Base-by-base conservation (phyloP, 2,797 vertebrate species). In the Distichodus sexfasciatus region DNA sequence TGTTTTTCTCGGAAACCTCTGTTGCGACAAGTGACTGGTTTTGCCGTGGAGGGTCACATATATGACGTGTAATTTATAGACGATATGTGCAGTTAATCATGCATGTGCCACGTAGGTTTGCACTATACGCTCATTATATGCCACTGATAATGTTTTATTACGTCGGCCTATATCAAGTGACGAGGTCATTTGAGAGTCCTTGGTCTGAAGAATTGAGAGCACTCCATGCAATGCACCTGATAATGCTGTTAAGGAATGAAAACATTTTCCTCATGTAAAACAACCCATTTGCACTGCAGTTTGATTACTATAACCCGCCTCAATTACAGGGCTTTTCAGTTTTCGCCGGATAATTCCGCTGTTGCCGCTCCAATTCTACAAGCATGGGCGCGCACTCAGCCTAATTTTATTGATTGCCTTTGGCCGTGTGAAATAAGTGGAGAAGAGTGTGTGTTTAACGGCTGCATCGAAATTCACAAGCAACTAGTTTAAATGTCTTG, bases 341-440 rank as follows among this genome's bases (percentile, higher is more conserved):
- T 41, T 29, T 33, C 31, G 55, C 46, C 7, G 40, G 59, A 54
- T 54, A 36, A 55, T 54, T 55, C 33, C 63, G 59, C 14, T 12
- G 38, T 28, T 14, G 40, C 33, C 1, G 41, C 17, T 60, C 12
- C 4, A 21, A 26, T 57, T 15, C 26, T 48, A 11, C 43, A 24
- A 38, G 23, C 57, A 38, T 33, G 36, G 51, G 26, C 14, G 28
- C 24, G 21, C 47, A 62, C 19, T 62, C 48, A 3, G 17, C 59
- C 11, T 46, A 63, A 71, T 71, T 46, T 63, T 43, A 63, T 63
- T 24, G 26, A 63, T 46, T 29, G 40, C 48, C 48, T 62, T 24
- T 7, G 50, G 68, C 10, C 33, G 12, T 21, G 50, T 63, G 31
- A 51, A 71, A 55, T 55, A 64, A 55, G 41, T 36, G 48, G 12